Evolutionary conservation across 2,888 invertebrate species (phyloP), one percentile per base, ranked within the genome.

Genomic region (Heliconius cydno): DNA sequence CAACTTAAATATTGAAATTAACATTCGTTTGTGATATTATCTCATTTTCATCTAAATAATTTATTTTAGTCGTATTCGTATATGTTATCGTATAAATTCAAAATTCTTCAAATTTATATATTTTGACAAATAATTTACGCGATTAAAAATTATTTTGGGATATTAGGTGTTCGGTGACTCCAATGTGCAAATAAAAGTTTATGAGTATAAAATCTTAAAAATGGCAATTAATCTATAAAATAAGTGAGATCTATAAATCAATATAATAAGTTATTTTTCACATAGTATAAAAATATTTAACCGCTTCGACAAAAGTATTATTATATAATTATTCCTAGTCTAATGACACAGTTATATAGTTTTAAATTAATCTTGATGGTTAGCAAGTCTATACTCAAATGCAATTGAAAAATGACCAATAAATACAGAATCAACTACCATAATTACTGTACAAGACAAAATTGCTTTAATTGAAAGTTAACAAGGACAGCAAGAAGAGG

Each of bases 1-100:
- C 91, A 90, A 90, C 91, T 92, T 92, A 92, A 92, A 93, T 93
- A 93, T 93, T 94, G 93, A 93, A 93, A 94, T 93, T 93, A 93
- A 92, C 91, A 91, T 92, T 92, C 90, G 92, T 92, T 92, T 91
- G 90, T 89, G 92, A 92, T 93, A 90, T 79, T 82, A 82, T 82
- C 82, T 81, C 65, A 78, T 80, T 82, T 80, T 82, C 83, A 82
- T 83, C 82, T 65, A 77, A 28, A 46, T 73, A 73, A 34, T 73
- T 60, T 73, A 57, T 57, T 34, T 34, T 60, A 4, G 60, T 60
- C 34, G 52, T 19, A 22, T 52, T 19, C 52, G 7, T 52, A 52
- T 7, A 52, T 7, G 52, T 19, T 52, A 52, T 52, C 52, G 15
- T 52, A 52, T 15, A 7, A 60, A 10, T 73, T n/a, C 15, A 15